Evolutionary conservation across 2,113 vertebrate species (phyloP).

Genomic region (Atrichornis clamosus): DNA sequence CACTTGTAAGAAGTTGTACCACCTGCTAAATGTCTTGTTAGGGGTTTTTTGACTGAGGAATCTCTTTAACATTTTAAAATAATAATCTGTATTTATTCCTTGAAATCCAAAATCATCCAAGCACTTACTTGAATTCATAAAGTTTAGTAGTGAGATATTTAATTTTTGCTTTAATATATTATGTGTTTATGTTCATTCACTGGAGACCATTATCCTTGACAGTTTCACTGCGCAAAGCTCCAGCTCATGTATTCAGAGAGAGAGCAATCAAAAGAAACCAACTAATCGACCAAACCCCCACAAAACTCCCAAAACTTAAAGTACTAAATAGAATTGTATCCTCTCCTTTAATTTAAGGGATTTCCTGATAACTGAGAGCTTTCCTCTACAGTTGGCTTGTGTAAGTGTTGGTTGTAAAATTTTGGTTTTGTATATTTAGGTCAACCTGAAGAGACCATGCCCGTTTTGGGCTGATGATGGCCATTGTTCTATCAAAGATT

Average conservation of each 20-base stretch:
- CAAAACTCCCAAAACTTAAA: not conserved
- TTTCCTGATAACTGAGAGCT: not conserved
- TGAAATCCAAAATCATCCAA: not conserved
- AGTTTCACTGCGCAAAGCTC: not conserved
- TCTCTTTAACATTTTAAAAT: not conserved
- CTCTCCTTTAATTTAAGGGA: not conserved
- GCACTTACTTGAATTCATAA: not conserved
- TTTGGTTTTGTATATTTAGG: slow-evolving; percentile 68
- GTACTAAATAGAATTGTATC: not conserved
- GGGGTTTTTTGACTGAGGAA: not conserved
- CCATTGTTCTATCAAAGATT: slow-evolving; percentile 95
- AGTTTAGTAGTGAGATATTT: not conserved
- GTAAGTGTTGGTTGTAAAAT: not conserved
- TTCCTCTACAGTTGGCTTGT: not conserved
- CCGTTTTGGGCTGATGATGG: slow-evolving; percentile 95
- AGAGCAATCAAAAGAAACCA: not conserved
- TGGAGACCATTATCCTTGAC: not conserved
- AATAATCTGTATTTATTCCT: not conserved
- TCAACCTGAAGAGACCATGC: slow-evolving; percentile 93
- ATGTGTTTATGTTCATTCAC: not conserved
- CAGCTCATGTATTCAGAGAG: not conserved
- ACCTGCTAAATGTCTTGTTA: not conserved
- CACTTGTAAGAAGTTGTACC: not conserved
- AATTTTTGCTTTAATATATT: not conserved
- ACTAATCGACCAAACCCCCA: not conserved